These are phyloP conservation scores for Xestia xanthographa DNA, from an alignment of 2,888 invertebrate species.

Conservation along the genomic window DNA sequence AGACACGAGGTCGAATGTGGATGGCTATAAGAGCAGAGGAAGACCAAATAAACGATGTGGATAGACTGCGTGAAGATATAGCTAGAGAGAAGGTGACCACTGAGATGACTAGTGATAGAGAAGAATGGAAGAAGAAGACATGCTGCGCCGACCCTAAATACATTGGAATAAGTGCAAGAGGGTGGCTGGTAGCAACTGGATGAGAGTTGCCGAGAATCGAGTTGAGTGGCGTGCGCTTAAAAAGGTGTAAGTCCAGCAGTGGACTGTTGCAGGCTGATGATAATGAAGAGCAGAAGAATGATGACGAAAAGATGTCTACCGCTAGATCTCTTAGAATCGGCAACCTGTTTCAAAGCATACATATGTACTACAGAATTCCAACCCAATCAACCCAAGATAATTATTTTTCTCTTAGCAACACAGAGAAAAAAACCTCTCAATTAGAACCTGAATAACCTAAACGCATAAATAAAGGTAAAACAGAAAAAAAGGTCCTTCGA, in stretches of 20 bases:
- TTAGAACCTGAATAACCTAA: constrained; percentile 41
- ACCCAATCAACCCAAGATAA: not conserved
- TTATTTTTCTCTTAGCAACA: not conserved
- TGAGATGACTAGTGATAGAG: not conserved
- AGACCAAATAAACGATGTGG: not conserved
- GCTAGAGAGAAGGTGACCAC: not conserved
- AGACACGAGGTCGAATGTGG: too few species aligned
- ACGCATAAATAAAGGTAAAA: constrained; percentile 54
- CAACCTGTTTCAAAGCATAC: not conserved
- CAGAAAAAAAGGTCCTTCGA: constrained; percentile 48
- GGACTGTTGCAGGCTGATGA: too few species aligned
- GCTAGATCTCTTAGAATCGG: not conserved
- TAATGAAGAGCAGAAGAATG: not conserved
- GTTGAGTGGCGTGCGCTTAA: too few species aligned
- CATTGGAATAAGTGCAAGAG: not conserved
- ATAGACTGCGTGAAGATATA: not conserved
- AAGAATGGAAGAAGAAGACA: not conserved
- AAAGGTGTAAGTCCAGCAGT: too few species aligned
- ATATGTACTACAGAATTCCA: not conserved
- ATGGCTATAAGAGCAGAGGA: too few species aligned
- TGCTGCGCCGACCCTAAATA: not conserved
- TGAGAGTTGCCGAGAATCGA: too few species aligned
- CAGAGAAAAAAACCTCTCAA: constrained; percentile 34
- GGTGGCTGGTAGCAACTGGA: too few species aligned
- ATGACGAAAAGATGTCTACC: not conserved